These are phyloP conservation scores for Dromococcyx pavoninus DNA, from an alignment of 2,797 vertebrate species.

Conservation along the genomic window DNA sequence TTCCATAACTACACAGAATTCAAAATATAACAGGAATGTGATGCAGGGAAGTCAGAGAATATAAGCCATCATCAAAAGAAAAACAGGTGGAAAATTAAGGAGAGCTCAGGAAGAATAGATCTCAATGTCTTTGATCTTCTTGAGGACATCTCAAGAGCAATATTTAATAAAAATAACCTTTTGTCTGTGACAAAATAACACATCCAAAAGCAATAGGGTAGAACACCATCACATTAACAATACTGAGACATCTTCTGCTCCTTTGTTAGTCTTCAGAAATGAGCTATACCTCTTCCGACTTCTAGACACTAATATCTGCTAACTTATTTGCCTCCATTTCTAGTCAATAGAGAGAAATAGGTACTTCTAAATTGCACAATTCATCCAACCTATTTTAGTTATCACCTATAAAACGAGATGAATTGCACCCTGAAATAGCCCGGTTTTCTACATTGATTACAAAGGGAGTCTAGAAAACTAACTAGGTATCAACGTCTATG, in stretches of 20 bases:
- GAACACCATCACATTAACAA: not conserved
- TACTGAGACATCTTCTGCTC: not conserved
- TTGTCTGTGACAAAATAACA: not conserved
- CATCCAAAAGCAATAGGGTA: not conserved
- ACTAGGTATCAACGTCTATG: not conserved
- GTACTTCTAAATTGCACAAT: not conserved
- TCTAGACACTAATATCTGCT: not conserved
- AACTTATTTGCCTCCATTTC: not conserved
- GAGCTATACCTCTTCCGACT: not conserved
- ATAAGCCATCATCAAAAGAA: not conserved
- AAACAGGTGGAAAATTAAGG: not conserved
- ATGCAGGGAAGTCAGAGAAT: not conserved
- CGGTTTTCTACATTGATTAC: not conserved
- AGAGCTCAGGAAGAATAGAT: not conserved
- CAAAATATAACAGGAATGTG: not conserved
- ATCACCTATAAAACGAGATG: not conserved
- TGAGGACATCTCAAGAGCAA: not conserved
- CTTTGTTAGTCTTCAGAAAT: not conserved
- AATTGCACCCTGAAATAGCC: not conserved
- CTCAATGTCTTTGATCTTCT: not conserved
- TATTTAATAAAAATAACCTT: not conserved
- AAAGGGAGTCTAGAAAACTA: not conserved
- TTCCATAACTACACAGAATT: not conserved
- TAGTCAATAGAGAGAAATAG: not conserved
- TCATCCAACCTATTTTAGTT: not conserved